Evolutionary conservation across 1,140 invertebrate genomes (phyloP).

Genomic region (Leguminivora glycinivorella): DNA sequence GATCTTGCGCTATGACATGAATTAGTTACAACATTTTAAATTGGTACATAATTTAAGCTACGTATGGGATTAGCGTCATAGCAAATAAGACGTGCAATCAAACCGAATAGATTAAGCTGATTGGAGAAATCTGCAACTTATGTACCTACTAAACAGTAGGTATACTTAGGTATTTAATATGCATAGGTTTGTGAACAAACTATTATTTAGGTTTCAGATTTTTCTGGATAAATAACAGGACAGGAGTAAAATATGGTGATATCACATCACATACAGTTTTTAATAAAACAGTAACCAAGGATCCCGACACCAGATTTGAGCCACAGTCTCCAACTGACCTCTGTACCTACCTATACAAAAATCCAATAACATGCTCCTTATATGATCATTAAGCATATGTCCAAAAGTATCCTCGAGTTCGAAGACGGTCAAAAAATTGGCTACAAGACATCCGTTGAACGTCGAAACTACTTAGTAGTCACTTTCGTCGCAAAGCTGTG

Average conservation of each 20-base stretch:
- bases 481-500: not conserved
- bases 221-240: too few relatives aligned
- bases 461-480: constrained; percentile 6
- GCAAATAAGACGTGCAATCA: not conserved
- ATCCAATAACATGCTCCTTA: too few relatives aligned
- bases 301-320: too few relatives aligned
- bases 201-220: too few relatives aligned
- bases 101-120: not conserved
- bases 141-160: too few relatives aligned
- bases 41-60: not conserved
- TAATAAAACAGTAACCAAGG: not conserved
- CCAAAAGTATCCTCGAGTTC: not conserved
- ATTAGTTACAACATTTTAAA: not conserved
- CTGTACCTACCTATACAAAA: too few relatives aligned
- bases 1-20: constrained; percentile 1
- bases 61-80: not conserved
- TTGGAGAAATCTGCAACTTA: not conserved
- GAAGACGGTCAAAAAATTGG: not conserved
- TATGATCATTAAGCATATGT: too few relatives aligned
- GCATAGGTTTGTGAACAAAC: too few relatives aligned
- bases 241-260: too few relatives aligned
- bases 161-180: too few relatives aligned
- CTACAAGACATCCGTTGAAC: not conserved
- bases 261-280: too few relatives aligned
- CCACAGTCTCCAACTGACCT: too few relatives aligned